A percentile compares a stretch with the other conserved stretches of the same genome.
These are phyloP conservation scores for Helicoverpa assulta DNA, from an alignment of 2,888 invertebrate genomes.

Conservation along the genomic window DNA sequence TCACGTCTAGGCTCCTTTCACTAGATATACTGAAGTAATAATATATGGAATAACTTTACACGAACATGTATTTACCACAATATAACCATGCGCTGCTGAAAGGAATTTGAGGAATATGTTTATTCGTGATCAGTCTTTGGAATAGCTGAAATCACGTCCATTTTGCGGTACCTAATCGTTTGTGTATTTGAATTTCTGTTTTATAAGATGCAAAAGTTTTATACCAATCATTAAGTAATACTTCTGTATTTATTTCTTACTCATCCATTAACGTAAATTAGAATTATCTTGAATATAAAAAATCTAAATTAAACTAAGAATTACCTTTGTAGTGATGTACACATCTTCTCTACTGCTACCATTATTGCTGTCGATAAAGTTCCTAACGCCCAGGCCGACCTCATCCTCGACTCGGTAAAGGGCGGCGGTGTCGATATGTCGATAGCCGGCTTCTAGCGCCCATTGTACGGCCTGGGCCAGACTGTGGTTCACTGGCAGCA, in stretches of 20 bases:
- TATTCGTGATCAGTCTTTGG: neutral
- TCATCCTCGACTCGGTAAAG: constrained; percentile 94
- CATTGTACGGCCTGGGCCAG: constrained; percentile 92
- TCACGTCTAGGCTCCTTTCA: constrained; percentile 56
- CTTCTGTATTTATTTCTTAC: too few species aligned
- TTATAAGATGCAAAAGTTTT: neutral
- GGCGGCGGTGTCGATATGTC: constrained; percentile 95
- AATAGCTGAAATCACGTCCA: neutral
- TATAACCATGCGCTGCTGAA: constrained; percentile 20
- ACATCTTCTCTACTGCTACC: constrained; percentile 92
- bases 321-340: constrained; percentile 95
- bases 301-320: neutral
- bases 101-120: constrained; percentile 24
- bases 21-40: constrained; percentile 47
- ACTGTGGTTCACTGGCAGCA: constrained; percentile 80
- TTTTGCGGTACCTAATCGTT: neutral
- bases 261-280: neutral
- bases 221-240: neutral
- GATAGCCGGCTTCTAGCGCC: constrained; percentile 94
- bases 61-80: constrained; percentile 24
- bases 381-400: constrained; percentile 93
- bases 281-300: neutral
- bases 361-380: constrained; percentile 90
- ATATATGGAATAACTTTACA: constrained; percentile 51
- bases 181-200: neutral